A percentile compares a stretch with the other conserved stretches of the same genome.
Evolutionary conservation across 37 sponge, comb jelly and placozoan genomes (phyloP).

Genomic region (Petrosia ficiformis): DNA sequence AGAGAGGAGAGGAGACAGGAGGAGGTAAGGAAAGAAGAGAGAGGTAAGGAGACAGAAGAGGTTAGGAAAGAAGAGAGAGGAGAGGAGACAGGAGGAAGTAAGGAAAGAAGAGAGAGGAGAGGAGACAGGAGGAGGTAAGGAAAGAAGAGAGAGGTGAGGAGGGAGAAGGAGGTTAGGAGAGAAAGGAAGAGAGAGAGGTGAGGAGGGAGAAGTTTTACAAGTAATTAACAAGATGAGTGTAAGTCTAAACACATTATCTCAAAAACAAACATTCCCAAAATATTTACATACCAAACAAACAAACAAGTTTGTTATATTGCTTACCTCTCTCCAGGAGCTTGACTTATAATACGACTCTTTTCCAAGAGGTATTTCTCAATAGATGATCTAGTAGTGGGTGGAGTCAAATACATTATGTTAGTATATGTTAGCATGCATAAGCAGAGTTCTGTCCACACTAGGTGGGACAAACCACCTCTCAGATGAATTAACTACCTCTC

Average conservation of each 20-base stretch:
- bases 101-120: background rate
- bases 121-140: background rate
- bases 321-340: slow-evolving; percentile 84
- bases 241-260: too few relatives aligned
- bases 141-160: background rate
- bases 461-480: too few relatives aligned
- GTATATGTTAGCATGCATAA: too few relatives aligned
- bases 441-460: too few relatives aligned
- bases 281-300: too few relatives aligned
- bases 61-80: too few relatives aligned
- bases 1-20: too few relatives aligned
- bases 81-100: background rate
- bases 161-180: background rate
- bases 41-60: too few relatives aligned
- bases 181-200: background rate
- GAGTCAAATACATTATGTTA: too few relatives aligned
- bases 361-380: slow-evolving; percentile 98
- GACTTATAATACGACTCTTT: slow-evolving; percentile 89
- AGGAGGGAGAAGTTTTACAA: background rate
- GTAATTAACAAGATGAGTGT: background rate
- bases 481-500: too few relatives aligned
- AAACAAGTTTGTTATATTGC: too few relatives aligned
- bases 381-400: slow-evolving; percentile 61
- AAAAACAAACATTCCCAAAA: too few relatives aligned
- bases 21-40: slow-evolving; percentile 6